Base-by-base conservation (phyloP, 2,113 vertebrate species). In the Varanus komodoensis region DNA sequence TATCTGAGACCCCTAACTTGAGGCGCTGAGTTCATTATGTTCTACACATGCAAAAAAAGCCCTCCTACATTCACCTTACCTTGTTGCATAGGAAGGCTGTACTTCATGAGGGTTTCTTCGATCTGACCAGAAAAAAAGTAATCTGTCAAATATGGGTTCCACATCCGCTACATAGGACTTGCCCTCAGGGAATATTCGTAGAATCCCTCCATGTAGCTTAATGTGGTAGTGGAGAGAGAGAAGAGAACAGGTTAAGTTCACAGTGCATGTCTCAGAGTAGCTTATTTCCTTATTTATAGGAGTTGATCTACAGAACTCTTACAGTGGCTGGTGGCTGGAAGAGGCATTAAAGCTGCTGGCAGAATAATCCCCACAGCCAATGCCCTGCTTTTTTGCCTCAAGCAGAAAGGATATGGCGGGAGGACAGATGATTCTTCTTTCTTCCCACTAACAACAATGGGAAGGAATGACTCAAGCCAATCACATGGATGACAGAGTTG, bases 91-190 rank as follows among this genome's bases (percentile, higher is more conserved):
- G 79, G 98, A 98, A 64, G 99, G 99, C 91, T 98, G 98, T 52
- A 99, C 99, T 97, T 99, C 98, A 21, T 99, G 99, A 0, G 99
- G 99, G 88, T 99, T 99, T 93, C 99, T 98, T 75, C 98, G 97
- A 94, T 99, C 99, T 32, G 99, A 99, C 99, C 99, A 99, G 97
- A 99, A 99, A 90, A 99, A 97, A 7, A 99, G 97, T 85, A 99
- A 97, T 84, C 99, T 95, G 94, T 99, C 99, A 95, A 99, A 99
- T 93, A 99, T 97, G 0, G 99, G 99, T 91, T 99, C 97, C 75
- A 99, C 97, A 67, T 99, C 99, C 0, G 97, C 98, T 89, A 99
- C 97, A 23, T 98, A 98, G 0, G 98, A 96, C 83, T 98, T 98
- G 29, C 98, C 98, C 94, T 98, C 98, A 11, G 99, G 99, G 93